These are phyloP conservation scores for Platorchestia sp. DNA, from an alignment of 1,140 invertebrate genomes.

Conservation along the genomic window DNA sequence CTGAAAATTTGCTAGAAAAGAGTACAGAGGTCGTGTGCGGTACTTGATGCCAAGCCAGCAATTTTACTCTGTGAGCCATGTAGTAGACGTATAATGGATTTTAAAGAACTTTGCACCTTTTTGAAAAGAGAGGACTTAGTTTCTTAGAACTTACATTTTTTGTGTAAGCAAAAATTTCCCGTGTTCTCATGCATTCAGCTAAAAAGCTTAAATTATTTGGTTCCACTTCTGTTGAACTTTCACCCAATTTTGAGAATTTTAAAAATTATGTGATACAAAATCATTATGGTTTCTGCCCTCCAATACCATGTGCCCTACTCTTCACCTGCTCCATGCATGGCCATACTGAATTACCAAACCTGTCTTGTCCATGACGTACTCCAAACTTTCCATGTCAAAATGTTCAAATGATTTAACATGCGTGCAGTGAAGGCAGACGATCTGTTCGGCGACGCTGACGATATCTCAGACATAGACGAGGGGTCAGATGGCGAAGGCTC, in stretches of 20 bases:
- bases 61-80: too few relatives aligned
- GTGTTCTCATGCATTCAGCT: neutral
- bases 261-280: neutral
- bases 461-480: conserved; percentile 79
- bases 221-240: neutral
- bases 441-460: conserved; percentile 93
- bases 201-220: neutral
- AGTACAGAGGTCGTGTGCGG: neutral
- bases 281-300: neutral
- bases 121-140: neutral
- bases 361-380: too few relatives aligned
- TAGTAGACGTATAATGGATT: neutral
- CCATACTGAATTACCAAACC: neutral
- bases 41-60: neutral
- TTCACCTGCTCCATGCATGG: neutral
- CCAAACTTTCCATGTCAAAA: too few relatives aligned
- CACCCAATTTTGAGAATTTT: neutral
- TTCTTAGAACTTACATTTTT: neutral
- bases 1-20: too few relatives aligned
- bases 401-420: too few relatives aligned
- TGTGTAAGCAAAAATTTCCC: neutral
- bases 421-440: conserved; percentile 77
- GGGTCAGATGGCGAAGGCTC: conserved; percentile 64
- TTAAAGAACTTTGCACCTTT: neutral
- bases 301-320: neutral